Base-by-base conservation (phyloP, 1,140 invertebrate genomes). In the Drosophila quadrilineata region DNA sequence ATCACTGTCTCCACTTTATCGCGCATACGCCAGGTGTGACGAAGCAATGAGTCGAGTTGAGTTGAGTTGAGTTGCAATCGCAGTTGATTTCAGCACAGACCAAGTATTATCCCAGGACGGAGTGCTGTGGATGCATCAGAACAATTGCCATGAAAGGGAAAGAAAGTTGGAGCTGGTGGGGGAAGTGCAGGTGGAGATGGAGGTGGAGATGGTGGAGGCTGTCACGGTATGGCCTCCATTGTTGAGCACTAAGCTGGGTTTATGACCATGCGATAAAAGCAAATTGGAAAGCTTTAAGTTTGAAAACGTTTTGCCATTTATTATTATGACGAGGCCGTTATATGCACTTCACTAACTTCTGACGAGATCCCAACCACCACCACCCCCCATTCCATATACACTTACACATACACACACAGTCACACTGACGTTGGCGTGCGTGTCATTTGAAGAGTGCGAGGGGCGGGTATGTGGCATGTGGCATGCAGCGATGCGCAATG, bases 241-340 rank as follows among this genome's bases (percentile, higher is more conserved):
- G 38, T 43, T 22, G 14, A 52, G 26, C 12, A 28, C 14, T 8
- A 28, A 19, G 26, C 60, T 29, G n/a, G 48, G 43, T 75, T 80
- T 72, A 80, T 79, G 68, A 43, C 45, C 58, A 8, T 6, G 49
- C 71, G 62, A 80, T 80, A 75, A 80, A 80, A 80, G 80, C 63
- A 65, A 80, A 80, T 80, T 80, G 75, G 69, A 71, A 64, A 57
- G 62, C 63, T 64, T 70, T 35, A 36, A 62, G 49, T 58, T 59
- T 41, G 53, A 33, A 49, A 68, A 70, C 65, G 75, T 53, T 71
- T 53, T 38, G 58, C 54, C 67, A 80, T 75, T 75, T 64, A 65
- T 68, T 71, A 68, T 72, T 79, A 79, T 80, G 75, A 68, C 71
- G 63, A 46, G 48, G 33, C 49, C 49, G 58, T 65, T 75, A 43